Conservation (phyloP, 2,113 vertebrate genomes). For the Myotis lucifugus region DNA sequence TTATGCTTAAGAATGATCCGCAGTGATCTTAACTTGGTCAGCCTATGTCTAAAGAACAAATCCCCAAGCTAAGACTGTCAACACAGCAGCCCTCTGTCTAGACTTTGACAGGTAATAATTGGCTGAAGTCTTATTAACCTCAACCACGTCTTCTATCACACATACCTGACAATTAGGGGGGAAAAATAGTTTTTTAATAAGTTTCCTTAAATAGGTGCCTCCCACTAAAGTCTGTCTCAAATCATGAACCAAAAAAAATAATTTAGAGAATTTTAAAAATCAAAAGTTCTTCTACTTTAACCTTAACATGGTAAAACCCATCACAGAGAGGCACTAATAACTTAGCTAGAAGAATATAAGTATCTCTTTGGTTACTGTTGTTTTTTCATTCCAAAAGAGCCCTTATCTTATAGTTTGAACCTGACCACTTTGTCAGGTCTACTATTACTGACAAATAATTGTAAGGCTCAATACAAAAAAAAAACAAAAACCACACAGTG, state of each 20-base stretch:
- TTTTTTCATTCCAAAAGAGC: neutral
- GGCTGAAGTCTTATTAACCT: neutral
- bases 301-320: neutral
- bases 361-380: neutral
- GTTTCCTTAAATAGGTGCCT: slow-evolving; percentile 16
- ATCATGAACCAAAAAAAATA: neutral
- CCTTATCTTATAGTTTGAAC: neutral
- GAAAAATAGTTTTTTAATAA: neutral
- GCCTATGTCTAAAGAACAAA: neutral
- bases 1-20: neutral
- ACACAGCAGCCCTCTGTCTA: neutral
- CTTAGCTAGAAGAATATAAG: neutral
- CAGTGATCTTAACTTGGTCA: neutral
- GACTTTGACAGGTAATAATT: neutral
- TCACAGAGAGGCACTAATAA: neutral
- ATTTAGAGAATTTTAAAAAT: slow-evolving; percentile 26
- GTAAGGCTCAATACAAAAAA: neutral
- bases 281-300: slow-evolving; percentile 24
- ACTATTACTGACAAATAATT: neutral
- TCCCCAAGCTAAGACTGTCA: neutral
- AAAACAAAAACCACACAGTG: neutral
- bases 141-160: neutral
- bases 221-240: neutral
- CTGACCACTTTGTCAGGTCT: neutral
- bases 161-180: neutral